A percentile compares a stretch with the other conserved stretches of the same genome.
phyloP scores from a whole-genome alignment of 1,140 invertebrate species.

The Drosophila watanabei region DNA sequence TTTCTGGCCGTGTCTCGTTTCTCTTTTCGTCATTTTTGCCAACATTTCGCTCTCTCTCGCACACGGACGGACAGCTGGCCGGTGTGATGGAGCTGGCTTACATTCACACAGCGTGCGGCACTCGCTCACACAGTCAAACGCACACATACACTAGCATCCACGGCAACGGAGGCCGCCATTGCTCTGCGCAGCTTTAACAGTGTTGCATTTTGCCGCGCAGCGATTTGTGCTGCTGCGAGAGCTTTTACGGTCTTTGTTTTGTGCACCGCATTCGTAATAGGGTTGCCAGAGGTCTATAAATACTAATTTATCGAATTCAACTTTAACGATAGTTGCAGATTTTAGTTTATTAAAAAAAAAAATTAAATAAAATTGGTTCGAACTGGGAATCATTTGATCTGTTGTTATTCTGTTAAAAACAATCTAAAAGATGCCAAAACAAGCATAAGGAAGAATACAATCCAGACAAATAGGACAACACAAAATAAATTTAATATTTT shows the following conservation, averaged over 20 bases:
- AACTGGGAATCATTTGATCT: too few relatives aligned
- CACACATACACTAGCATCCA: not conserved
- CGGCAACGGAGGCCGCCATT: slow-evolving; percentile 35
- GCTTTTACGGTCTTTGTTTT: slow-evolving; percentile 36
- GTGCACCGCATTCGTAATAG: slow-evolving; percentile 23
- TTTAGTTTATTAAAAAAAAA: too few relatives aligned
- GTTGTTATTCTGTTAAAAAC: too few relatives aligned
- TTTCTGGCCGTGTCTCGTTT: slow-evolving; percentile 25
- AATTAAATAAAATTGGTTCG: too few relatives aligned
- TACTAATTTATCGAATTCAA: slow-evolving; percentile 2
- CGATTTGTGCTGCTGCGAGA: slow-evolving; percentile 13
- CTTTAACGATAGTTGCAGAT: not conserved
- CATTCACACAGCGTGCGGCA: not conserved
- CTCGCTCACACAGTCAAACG: not conserved
- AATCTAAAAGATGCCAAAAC: too few relatives aligned
- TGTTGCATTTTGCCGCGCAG: slow-evolving; percentile 43
- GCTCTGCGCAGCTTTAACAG: slow-evolving; percentile 37
- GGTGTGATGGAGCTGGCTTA: slow-evolving; percentile 6
- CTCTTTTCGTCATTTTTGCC: slow-evolving; percentile 11
- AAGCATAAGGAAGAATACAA: too few relatives aligned
- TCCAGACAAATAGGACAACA: too few relatives aligned
- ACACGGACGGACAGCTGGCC: slow-evolving; percentile 9
- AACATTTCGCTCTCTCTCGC: slow-evolving; percentile 1
- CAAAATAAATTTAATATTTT: too few relatives aligned
- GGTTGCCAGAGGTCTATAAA: slow-evolving; percentile 10